Conservation (phyloP, 2,888 invertebrate genomes). For the Tridacna gigas region DNA sequence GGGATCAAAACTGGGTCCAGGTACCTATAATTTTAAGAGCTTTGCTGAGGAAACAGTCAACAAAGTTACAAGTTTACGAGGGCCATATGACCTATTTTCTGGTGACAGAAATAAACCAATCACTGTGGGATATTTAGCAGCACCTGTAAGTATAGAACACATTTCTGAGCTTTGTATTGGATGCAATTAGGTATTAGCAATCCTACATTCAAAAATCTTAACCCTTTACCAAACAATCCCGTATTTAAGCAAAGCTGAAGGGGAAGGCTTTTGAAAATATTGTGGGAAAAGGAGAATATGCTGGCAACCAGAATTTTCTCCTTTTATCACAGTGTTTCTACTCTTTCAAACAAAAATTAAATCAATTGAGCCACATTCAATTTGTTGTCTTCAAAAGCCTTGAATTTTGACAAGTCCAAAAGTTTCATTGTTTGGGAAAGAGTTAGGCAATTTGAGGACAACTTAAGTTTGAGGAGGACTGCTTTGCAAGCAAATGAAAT, state of each 20-base stretch:
- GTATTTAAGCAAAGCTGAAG: background rate
- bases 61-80: constrained; percentile 81
- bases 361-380: too few species aligned
- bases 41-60: constrained; percentile 79
- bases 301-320: background rate
- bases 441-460: too few species aligned
- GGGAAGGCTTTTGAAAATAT: background rate
- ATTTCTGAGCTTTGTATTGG: background rate
- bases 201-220: background rate
- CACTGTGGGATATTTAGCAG: constrained; percentile 82
- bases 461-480: too few species aligned
- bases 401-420: too few species aligned
- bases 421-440: too few species aligned
- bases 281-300: constrained; percentile 1
- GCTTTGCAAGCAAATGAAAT: too few species aligned
- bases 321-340: background rate
- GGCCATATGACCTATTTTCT: constrained; percentile 84
- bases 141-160: constrained; percentile 76
- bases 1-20: constrained; percentile 83
- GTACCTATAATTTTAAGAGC: constrained; percentile 81
- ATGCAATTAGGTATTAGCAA: too few species aligned
- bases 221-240: background rate
- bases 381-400: too few species aligned
- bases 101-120: constrained; percentile 83
- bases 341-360: background rate